Conservation (phyloP, 1,140 invertebrate genomes). For the Scaptomyza pallida region DNA sequence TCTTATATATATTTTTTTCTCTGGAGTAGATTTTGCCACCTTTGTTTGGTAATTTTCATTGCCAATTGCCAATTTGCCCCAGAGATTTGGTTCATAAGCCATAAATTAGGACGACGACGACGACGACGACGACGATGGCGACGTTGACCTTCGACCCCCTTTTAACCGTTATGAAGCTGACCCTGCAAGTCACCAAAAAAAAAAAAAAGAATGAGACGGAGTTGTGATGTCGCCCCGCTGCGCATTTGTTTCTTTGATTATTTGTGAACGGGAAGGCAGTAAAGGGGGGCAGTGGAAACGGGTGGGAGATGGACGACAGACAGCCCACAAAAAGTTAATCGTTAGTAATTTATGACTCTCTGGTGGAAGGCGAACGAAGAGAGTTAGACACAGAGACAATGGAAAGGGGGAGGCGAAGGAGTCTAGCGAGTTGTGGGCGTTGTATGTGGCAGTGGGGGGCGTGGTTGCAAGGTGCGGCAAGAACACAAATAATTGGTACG, state of each 20-base stretch:
- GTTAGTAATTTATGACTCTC: conserved; percentile 71
- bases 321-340: conserved; percentile 67
- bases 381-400: conserved; percentile 6
- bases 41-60: conserved; percentile 9
- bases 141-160: conserved; percentile 33
- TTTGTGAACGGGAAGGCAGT: conserved; percentile 24
- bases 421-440: no score
- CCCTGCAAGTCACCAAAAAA: conserved; percentile 16
- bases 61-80: conserved; percentile 30
- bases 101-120: conserved; percentile 41
- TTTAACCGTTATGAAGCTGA: conserved; percentile 36
- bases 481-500: conserved; percentile 50
- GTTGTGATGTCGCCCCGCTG: conserved; percentile 28
- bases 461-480: conserved; percentile 37
- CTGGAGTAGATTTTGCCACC: neutral
- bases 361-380: conserved; percentile 31
- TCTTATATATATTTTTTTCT: neutral
- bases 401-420: neutral
- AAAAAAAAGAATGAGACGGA: neutral
- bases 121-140: no score
- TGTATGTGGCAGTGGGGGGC: no score
- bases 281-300: no score
- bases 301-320: neutral
- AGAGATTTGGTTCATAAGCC: conserved; percentile 36
- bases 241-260: conserved; percentile 59